Conservation (phyloP, 2,888 invertebrate species). For the Drosophila emarginata region DNA sequence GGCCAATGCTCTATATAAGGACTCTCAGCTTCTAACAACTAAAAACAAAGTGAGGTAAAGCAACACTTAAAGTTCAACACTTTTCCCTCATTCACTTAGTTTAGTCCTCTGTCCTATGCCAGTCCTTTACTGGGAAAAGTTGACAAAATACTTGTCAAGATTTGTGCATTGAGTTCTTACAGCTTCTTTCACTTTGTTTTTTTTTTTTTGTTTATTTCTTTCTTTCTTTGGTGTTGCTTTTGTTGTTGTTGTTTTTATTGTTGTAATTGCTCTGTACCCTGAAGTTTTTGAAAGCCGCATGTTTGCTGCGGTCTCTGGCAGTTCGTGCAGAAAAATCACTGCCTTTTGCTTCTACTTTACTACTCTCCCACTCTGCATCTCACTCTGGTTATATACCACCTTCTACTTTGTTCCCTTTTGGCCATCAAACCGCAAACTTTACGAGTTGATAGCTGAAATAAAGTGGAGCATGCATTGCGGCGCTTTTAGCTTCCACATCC, state of each 20-base stretch:
- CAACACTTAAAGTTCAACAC: slow-evolving; percentile 49
- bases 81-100: slow-evolving; percentile 29
- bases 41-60: slow-evolving; percentile 26
- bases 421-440: slow-evolving; percentile 72
- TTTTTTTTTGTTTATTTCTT: background rate
- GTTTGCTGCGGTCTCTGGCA: slow-evolving; percentile 47
- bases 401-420: slow-evolving; percentile 30
- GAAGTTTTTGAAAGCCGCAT: slow-evolving; percentile 56
- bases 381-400: slow-evolving; percentile 3
- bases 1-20: slow-evolving; percentile 32
- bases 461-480: slow-evolving; percentile 67
- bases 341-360: slow-evolving; percentile 9
- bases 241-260: slow-evolving; percentile 39
- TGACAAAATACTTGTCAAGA: slow-evolving; percentile 76
- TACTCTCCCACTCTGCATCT: slow-evolving; percentile 8
- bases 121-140: slow-evolving; percentile 52
- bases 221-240: slow-evolving; percentile 25
- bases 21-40: slow-evolving; percentile 51
- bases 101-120: background rate
- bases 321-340: slow-evolving; percentile 61
- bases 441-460: slow-evolving; percentile 75
- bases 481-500: slow-evolving; percentile 29
- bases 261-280: slow-evolving; percentile 59
- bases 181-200: slow-evolving; percentile 12
- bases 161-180: slow-evolving; percentile 46